Percentiles rank a stretch among this genome's conserved stretches.
These are phyloP conservation scores for Megalops atlanticus DNA, from an alignment of 2,113 vertebrate species.

Conservation along the genomic window DNA sequence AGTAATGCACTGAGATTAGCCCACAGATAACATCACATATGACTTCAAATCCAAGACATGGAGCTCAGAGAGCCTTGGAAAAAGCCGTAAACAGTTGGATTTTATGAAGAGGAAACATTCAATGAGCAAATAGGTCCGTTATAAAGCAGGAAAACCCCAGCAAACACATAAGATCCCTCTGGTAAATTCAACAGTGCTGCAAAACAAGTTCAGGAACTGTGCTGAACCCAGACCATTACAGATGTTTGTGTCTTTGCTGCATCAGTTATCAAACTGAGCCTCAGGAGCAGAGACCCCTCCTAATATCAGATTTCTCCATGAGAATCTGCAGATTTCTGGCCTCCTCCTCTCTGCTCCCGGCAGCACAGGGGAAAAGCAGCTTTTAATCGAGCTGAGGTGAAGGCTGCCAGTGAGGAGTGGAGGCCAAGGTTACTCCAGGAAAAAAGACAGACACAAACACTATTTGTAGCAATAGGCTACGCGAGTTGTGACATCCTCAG, in stretches of 20 bases:
- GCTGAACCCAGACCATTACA: slow-evolving; percentile 11
- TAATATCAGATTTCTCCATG: slow-evolving; percentile 35
- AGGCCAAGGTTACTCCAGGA: slow-evolving; percentile 7
- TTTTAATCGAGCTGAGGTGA: slow-evolving; percentile 19
- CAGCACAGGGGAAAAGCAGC: slow-evolving; percentile 26
- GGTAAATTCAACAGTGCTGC: neutral
- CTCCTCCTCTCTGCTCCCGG: slow-evolving; percentile 6
- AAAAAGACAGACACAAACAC: neutral
- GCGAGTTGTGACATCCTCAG: neutral
- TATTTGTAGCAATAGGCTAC: slow-evolving; percentile 11
- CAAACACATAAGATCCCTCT: neutral
- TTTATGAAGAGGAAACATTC: neutral
- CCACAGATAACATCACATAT: neutral
- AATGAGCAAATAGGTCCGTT: neutral
- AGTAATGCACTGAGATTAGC: neutral
- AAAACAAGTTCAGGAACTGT: neutral
- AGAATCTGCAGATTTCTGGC: slow-evolving; percentile 27
- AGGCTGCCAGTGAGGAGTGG: slow-evolving; percentile 17
- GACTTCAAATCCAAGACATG: too few species aligned
- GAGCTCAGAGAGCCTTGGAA: neutral
- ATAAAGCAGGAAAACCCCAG: neutral
- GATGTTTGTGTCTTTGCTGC: slow-evolving; percentile 39
- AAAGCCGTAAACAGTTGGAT: neutral
- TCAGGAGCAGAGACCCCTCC: slow-evolving; percentile 24
- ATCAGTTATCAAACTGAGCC: slow-evolving; percentile 23